Conservation (phyloP, 2,888 invertebrate species). For the Beris morrisii region DNA sequence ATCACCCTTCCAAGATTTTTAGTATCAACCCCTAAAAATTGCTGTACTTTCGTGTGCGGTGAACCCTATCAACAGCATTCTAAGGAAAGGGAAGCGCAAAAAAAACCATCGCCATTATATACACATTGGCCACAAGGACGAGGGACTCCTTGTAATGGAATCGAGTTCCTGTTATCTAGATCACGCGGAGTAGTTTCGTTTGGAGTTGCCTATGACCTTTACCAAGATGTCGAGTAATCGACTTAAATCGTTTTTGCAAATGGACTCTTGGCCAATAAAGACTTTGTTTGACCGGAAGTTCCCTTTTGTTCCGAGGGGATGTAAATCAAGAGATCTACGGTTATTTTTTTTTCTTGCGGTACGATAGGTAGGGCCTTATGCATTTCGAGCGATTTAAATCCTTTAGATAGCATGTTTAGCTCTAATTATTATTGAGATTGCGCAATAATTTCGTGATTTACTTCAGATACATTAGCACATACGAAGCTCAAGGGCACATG, state of each 20-base stretch:
- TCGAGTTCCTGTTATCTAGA: background rate
- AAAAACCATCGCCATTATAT: too few relatives aligned
- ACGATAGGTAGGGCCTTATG: background rate
- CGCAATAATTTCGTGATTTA: too few relatives aligned
- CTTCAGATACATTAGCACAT: too few relatives aligned
- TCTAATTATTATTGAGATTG: conserved; percentile 5
- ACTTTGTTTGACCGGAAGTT: conserved; percentile 30
- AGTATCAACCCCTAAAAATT: too few relatives aligned
- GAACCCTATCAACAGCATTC: background rate
- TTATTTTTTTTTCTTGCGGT: conserved; percentile 15
- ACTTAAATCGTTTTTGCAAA: conserved; percentile 30
- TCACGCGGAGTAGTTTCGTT: too few relatives aligned
- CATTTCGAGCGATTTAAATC: conserved; percentile 15
- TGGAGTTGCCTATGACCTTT: too few relatives aligned
- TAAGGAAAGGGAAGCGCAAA: background rate
- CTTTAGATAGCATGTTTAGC: conserved; percentile 30
- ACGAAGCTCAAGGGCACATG: too few relatives aligned
- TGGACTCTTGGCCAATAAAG: conserved; percentile 33
- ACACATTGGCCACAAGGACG: background rate
- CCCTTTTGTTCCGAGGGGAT: conserved; percentile 18
- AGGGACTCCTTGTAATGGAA: conserved; percentile 5
- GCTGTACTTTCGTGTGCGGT: too few relatives aligned
- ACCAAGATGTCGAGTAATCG: conserved; percentile 20
- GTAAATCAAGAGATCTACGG: background rate
- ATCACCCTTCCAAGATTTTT: too few relatives aligned